Percentiles rank a stretch among this genome's conserved stretches.
These are phyloP conservation scores for Macrochelys suwanniensis DNA, from an alignment of 2,797 vertebrate species.

Conservation along the genomic window DNA sequence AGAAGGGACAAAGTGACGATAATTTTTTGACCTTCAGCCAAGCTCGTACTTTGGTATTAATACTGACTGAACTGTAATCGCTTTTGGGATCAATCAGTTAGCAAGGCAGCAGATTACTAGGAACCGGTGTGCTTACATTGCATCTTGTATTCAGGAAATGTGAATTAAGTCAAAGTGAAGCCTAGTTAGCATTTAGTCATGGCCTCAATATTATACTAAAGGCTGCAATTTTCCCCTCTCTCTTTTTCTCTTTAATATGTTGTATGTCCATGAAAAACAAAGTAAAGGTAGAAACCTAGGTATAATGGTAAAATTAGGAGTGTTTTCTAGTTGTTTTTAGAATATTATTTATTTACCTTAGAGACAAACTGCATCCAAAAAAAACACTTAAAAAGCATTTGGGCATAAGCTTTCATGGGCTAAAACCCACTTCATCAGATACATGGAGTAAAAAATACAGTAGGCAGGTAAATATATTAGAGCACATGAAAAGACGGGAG, in stretches of 20 bases:
- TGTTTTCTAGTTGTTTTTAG: neutral
- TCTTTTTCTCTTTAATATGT: neutral
- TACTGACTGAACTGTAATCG: slow-evolving; percentile 15
- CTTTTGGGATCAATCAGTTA: slow-evolving; percentile 37
- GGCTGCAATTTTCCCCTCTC: neutral
- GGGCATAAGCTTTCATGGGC: too few relatives aligned
- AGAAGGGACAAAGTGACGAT: neutral
- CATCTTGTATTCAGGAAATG: slow-evolving; percentile 6
- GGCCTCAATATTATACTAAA: neutral
- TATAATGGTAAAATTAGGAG: neutral
- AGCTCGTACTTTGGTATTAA: neutral
- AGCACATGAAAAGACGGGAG: too few relatives aligned
- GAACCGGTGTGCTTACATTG: neutral
- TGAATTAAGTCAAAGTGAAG: neutral
- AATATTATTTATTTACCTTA: neutral
- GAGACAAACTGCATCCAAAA: neutral
- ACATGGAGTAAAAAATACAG: too few relatives aligned
- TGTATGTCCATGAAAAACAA: neutral
- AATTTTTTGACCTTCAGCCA: slow-evolving; percentile 34
- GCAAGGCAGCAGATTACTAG: slow-evolving; percentile 14
- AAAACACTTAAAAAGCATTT: slow-evolving; percentile 4
- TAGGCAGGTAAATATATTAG: too few relatives aligned
- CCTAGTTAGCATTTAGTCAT: neutral
- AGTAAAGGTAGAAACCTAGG: neutral
- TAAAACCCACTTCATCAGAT: too few relatives aligned